Conservation (phyloP, 2,888 invertebrate species). For the Corbicula japonica region DNA sequence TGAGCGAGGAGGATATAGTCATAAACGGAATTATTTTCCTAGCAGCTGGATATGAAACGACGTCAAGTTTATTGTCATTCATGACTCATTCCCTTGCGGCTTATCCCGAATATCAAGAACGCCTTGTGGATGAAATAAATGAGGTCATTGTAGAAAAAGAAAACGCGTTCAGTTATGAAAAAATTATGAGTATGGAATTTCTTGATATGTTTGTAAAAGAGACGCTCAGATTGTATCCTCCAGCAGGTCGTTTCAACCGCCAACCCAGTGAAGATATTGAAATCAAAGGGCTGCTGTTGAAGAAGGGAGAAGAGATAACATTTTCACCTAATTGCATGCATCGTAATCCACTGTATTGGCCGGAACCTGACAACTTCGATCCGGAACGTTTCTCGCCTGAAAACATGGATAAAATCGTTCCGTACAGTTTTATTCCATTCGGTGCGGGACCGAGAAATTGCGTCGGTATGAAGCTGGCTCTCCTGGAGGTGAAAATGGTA, state of each 20-base stretch:
- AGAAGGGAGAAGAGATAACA: constrained; percentile 58
- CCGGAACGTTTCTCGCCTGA: constrained; percentile 69
- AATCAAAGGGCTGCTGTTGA: constrained; percentile 58
- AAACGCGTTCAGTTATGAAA: constrained; percentile 63
- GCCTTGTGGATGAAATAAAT: constrained; percentile 63
- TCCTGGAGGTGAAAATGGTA: constrained; percentile 72
- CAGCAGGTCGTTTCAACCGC: constrained; percentile 56
- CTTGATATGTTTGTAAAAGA: constrained; percentile 67
- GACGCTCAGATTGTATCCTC: constrained; percentile 64
- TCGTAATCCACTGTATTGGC: constrained; percentile 60
- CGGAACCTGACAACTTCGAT: constrained; percentile 68
- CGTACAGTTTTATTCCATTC: constrained; percentile 74
- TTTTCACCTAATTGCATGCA: constrained; percentile 64
- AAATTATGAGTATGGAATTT: constrained; percentile 53
- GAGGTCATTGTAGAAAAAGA: constrained; percentile 5
- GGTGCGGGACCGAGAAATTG: constrained; percentile 79
- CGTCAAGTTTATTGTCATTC: constrained; percentile 87
- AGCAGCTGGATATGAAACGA: constrained; percentile 88
- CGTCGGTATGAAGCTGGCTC: constrained; percentile 74
- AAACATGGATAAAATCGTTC: constrained; percentile 50
- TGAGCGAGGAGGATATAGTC: constrained; percentile 73
- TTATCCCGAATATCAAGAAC: constrained; percentile 86
- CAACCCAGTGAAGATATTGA: constrained; percentile 44
- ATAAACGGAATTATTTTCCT: constrained; percentile 85
- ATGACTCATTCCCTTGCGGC: constrained; percentile 86